phyloP scores from a whole-genome alignment of 2,797 vertebrate species.

The Sebastolobus alascanus region DNA sequence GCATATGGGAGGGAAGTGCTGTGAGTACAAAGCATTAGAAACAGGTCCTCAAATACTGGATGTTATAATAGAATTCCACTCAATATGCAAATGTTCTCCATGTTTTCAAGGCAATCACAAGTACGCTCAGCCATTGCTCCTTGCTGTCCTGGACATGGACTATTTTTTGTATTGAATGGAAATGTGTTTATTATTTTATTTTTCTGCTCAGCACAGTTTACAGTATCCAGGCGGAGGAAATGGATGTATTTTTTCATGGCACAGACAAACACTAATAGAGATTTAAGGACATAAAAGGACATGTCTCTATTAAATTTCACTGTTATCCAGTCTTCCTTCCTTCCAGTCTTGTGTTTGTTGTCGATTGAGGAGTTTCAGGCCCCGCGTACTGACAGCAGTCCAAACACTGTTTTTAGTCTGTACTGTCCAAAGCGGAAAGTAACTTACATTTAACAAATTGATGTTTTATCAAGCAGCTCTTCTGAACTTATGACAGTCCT shows the following conservation, averaged over 20 bases:
- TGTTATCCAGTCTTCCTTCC: slow-evolving; percentile 20
- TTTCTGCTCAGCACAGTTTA: slow-evolving; percentile 9
- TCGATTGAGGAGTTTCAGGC: slow-evolving; percentile 31
- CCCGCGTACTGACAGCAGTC: slow-evolving; percentile 1
- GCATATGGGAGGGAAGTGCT: slow-evolving; percentile 42
- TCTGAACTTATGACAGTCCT: slow-evolving; percentile 43
- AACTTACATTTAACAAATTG: slow-evolving; percentile 15
- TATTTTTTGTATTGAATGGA: slow-evolving; percentile 48
- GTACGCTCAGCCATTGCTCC: slow-evolving; percentile 26
- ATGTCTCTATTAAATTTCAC: slow-evolving; percentile 36
- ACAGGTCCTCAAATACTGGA: slow-evolving; percentile 37
- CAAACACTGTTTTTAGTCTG: neutral
- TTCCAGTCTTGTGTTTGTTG: neutral
- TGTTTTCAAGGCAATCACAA: slow-evolving; percentile 59
- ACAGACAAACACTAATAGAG: slow-evolving; percentile 18
- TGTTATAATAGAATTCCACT: slow-evolving; percentile 70
- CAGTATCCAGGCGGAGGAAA: slow-evolving; percentile 37
- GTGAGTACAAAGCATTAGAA: slow-evolving; percentile 59
- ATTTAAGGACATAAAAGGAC: slow-evolving; percentile 46
- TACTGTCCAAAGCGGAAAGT: neutral
- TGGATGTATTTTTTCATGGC: neutral
- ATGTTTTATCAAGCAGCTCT: slow-evolving; percentile 24
- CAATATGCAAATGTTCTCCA: slow-evolving; percentile 68
- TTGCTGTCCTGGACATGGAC: slow-evolving; percentile 36
- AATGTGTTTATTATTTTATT: slow-evolving; percentile 50